Evolutionary conservation across 2,888 invertebrate species (phyloP).

Genomic region (Nomada fabriciana): DNA sequence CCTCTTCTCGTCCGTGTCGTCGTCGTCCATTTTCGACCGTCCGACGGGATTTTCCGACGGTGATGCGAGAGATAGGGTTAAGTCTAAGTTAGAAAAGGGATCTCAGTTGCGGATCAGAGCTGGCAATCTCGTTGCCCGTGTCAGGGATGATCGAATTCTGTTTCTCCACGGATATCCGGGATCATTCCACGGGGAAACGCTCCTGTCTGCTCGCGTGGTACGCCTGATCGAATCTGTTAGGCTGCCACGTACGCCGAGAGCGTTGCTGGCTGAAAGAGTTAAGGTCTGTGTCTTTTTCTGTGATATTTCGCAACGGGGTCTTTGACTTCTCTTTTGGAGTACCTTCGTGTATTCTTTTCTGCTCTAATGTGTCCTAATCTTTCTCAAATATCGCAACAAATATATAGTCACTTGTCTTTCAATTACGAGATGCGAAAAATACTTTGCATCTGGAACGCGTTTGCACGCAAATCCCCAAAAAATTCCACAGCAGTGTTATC

Average conservation of each 20-base stretch:
- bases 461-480: no score
- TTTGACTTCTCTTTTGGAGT: slow-evolving; percentile 37
- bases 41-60: neutral
- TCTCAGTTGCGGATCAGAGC: neutral
- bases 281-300: slow-evolving; percentile 35
- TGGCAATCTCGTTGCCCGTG: neutral
- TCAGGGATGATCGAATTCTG: slow-evolving; percentile 29
- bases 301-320: neutral
- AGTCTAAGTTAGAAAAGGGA: neutral
- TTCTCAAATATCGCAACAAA: no score
- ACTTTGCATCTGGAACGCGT: neutral
- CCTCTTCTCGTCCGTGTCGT: slow-evolving; percentile 78
- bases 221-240: neutral
- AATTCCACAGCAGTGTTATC: no score
- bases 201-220: neutral
- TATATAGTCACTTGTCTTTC: no score
- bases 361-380: no score
- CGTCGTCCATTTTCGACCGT: slow-evolving; percentile 77
- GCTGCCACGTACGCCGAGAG: neutral
- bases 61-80: neutral
- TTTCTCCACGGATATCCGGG: slow-evolving; percentile 19
- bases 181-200: slow-evolving; percentile 14
- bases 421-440: no score
- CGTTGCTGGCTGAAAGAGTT: slow-evolving; percentile 59
- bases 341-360: slow-evolving; percentile 19